Base-by-base conservation (phyloP, 1,140 invertebrate species). In the Melipona quadrifasciata region DNA sequence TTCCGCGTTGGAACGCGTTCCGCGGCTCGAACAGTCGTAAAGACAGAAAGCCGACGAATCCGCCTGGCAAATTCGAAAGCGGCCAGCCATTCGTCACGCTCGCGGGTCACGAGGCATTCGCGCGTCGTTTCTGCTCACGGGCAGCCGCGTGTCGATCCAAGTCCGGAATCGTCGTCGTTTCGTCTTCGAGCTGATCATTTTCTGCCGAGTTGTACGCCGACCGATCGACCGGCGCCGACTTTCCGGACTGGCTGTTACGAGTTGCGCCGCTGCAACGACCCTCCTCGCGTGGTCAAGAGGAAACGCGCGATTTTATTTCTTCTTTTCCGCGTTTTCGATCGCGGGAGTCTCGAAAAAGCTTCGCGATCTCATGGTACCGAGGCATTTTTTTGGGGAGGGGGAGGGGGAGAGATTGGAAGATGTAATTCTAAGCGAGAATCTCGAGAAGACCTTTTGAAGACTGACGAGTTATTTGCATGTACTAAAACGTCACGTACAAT, bases 41-140 rank as follows among this genome's bases (percentile, higher is more conserved):
- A 90, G 82, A 83, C 55, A 47, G 27, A 39, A 71, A 47, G 53
- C 31, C 72, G 84, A 86, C 80, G 89, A 89, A 87, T 89, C 72
- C 88, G 65, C 70, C n/a, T 79, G 39, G 39, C 47, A 74, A 51
- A 79, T 83, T 90, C 80, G 87, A 90, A 87, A 90, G 87, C 51
- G 79, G 89, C 91, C 90, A 91, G 91, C 91, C 87, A 34, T 61
- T 61, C 90, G 92, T 92, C 90, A 91, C 91, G 91, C 91, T 92
- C 87, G 86, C 87, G 90, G 88, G 88, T 86, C 91, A 91, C 89
- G 78, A 92, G 91, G 91, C 87, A 92, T 92, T 87, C 87, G 90
- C 83, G 86, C 87, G 85, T 92, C 84, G 86, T 91, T 89, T 87
- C 86, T 72, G 55, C 39, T 47, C 73, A 67, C 77, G 84, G 74